Percentiles rank a stretch among this genome's conserved stretches.
Conservation (phyloP, 37 sponge, comb jelly and placozoan species). For the Ianthella basta region DNA sequence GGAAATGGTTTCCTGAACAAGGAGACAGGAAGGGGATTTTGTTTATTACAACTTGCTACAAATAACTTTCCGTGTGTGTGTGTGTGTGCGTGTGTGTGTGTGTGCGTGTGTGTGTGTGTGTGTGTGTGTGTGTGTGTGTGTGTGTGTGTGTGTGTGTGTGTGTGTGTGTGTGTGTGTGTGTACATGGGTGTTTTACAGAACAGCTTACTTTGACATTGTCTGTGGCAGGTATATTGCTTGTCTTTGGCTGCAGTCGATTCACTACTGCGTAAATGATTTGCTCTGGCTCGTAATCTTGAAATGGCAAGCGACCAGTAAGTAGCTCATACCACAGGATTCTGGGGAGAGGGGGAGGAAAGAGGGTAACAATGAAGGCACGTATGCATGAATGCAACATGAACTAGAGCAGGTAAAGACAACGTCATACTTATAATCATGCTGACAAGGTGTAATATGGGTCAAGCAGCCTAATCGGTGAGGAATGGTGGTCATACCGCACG, state of each 20-base stretch:
- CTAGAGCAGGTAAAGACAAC: background rate
- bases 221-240: background rate
- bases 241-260: constrained; percentile 23
- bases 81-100: constrained; percentile 11
- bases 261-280: constrained; percentile 60
- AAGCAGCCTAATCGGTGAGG: too few species aligned
- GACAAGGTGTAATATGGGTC: too few species aligned
- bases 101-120: constrained; percentile 15
- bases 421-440: background rate
- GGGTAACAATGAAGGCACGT: background rate
- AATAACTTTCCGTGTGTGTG: constrained; percentile 14
- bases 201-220: background rate
- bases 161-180: constrained; percentile 20
- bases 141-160: constrained; percentile 11
- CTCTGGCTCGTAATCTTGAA: constrained; percentile 31
- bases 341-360: background rate
- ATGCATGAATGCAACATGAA: background rate
- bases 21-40: background rate
- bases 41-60: background rate
- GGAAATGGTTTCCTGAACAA: constrained; percentile 35
- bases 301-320: constrained; percentile 80
- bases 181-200: too few species aligned
- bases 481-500: background rate
- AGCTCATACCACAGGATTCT: constrained; percentile 91
- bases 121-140: constrained; percentile 19